Percentiles rank a stretch among this genome's conserved stretches.
phyloP scores from a whole-genome alignment of 2,888 invertebrate genomes.

The Standfussiana lucernea region DNA sequence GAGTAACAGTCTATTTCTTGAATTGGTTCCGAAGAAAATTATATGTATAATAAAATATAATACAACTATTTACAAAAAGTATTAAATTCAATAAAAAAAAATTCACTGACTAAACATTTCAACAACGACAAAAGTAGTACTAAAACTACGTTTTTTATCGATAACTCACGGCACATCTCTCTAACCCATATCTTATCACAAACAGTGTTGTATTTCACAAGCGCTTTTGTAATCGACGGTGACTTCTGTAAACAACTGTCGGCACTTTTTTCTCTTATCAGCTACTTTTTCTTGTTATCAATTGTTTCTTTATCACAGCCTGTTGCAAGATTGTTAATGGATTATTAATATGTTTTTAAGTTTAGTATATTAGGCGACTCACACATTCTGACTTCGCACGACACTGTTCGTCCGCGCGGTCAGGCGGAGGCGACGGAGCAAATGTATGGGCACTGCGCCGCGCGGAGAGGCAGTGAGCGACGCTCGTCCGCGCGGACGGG shows the following conservation, averaged over 20 bases:
- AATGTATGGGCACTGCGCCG: background rate
- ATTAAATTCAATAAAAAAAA: background rate
- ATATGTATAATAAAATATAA: background rate
- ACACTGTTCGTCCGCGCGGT: background rate
- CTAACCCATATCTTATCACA: conserved; percentile 62
- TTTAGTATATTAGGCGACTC: background rate
- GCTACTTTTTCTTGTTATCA: conserved; percentile 62
- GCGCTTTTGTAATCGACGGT: conserved; percentile 70
- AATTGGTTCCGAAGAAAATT: background rate
- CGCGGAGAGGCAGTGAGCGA: no score
- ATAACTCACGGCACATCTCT: conserved; percentile 40
- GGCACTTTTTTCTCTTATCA: conserved; percentile 70
- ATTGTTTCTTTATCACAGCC: conserved; percentile 41
- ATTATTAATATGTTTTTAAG: background rate
- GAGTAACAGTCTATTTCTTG: background rate
- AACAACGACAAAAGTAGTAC: background rate
- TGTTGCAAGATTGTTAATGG: conserved; percentile 53
- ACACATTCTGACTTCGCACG: background rate
- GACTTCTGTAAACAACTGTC: conserved; percentile 71
- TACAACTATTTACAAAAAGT: background rate
- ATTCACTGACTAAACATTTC: background rate
- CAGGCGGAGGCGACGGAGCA: no score
- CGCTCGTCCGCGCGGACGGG: background rate
- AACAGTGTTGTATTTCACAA: conserved; percentile 72
- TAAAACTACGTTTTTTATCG: conserved; percentile 20